phyloP scores from a whole-genome alignment of 1,140 invertebrate genomes.

The Drosophila nannoptera region DNA sequence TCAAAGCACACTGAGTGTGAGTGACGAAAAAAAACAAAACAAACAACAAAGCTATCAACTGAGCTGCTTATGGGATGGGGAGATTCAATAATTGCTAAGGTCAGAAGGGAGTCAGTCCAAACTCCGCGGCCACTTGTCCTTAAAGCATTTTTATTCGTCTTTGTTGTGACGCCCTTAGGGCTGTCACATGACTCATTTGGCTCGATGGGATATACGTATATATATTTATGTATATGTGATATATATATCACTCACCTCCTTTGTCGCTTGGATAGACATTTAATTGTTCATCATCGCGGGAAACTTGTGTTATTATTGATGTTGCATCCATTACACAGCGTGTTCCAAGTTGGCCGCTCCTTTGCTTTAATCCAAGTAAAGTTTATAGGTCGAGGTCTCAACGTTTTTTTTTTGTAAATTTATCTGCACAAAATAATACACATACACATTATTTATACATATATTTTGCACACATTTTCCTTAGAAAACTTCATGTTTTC shows the following conservation, averaged over 20 bases:
- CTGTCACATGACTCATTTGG: constrained; percentile 59
- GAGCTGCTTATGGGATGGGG: constrained; percentile 2
- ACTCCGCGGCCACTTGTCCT: constrained; percentile 39
- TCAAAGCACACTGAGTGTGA: constrained; percentile 7
- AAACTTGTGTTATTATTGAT: constrained; percentile 98
- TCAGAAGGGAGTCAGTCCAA: constrained; percentile 25
- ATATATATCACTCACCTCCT: constrained; percentile 83
- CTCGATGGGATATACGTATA: neutral
- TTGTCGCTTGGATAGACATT: constrained; percentile 94
- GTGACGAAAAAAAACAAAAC: neutral
- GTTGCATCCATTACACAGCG: constrained; percentile 94
- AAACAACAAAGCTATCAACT: constrained; percentile 13
- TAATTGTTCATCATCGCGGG: constrained; percentile 96
- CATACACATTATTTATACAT: constrained; percentile 60
- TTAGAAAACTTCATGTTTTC: constrained; percentile 59
- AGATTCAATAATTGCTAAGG: constrained; percentile 34
- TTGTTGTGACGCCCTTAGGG: constrained; percentile 66
- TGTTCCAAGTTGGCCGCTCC: constrained; percentile 34
- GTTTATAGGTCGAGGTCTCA: constrained; percentile 27
- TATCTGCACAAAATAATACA: constrained; percentile 41
- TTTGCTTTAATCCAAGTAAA: constrained; percentile 40
- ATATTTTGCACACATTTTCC: constrained; percentile 49
- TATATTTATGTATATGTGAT: constrained; percentile 10
- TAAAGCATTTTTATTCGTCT: constrained; percentile 65
- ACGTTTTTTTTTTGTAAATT: constrained; percentile 47